Percentiles rank a stretch among this genome's conserved stretches.
Evolutionary conservation across 2,797 vertebrate species (phyloP).

Genomic region (Echeneis naucrates): DNA sequence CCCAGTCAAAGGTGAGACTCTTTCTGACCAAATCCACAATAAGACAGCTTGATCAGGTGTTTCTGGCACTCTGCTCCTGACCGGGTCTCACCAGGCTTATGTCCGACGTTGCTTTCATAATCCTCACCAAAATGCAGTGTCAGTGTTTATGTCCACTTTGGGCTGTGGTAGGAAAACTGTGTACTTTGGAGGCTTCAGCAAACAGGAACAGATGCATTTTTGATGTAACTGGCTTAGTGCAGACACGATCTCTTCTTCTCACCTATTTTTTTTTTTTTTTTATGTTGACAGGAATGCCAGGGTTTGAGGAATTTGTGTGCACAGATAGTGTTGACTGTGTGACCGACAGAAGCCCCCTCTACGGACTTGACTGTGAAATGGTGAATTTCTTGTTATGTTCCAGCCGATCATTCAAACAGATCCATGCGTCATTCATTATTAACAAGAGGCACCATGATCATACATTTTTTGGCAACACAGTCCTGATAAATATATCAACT

Average conservation of each 20-base stretch:
- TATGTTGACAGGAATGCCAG: conserved; percentile 76
- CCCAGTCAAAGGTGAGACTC: conserved; percentile 86
- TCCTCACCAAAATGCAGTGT: not conserved
- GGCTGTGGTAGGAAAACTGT: not conserved
- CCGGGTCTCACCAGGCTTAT: not conserved
- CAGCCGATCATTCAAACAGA: not conserved
- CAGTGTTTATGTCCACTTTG: no score
- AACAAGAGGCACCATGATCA: not conserved
- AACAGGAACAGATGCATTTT: no score
- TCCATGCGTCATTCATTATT: not conserved
- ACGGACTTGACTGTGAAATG: conserved; percentile 95
- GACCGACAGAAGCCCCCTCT: conserved; percentile 90
- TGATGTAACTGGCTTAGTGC: not conserved
- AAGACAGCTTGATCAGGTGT: not conserved
- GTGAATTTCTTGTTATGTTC: conserved; percentile 76
- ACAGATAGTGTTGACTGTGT: conserved; percentile 76
- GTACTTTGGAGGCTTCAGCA: not conserved
- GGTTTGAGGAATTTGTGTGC: conserved; percentile 82
- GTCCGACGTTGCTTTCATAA: not conserved
- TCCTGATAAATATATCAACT: no score
- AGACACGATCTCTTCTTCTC: not conserved
- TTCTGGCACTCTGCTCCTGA: not conserved
- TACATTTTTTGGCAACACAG: not conserved
- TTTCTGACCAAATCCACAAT: not conserved
- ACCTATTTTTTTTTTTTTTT: not conserved